Conservation (phyloP, 2,888 invertebrate genomes). For the Corbicula japonica region DNA sequence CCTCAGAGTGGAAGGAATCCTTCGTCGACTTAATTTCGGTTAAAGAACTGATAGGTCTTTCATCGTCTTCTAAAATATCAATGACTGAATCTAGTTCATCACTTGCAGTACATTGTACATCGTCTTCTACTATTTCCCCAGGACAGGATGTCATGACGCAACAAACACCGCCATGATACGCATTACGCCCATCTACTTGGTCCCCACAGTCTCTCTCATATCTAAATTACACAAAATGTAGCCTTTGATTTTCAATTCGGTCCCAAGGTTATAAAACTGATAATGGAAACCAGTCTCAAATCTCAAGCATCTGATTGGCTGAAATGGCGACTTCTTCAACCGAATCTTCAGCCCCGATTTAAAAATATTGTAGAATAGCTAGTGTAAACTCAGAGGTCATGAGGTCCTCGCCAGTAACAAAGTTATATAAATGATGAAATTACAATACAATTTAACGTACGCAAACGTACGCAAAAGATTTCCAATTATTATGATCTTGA, state of each 20-base stretch:
- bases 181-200: constrained; percentile 1
- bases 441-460: no score
- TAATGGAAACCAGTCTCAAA: no score
- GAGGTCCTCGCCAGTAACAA: no score
- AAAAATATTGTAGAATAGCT: no score
- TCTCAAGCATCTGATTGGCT: no score
- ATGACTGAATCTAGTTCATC: constrained; percentile 19
- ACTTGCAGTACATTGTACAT: constrained; percentile 4
- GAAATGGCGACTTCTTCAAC: no score
- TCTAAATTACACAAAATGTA: no score
- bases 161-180: not conserved
- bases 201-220: constrained; percentile 6
- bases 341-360: no score
- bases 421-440: no score
- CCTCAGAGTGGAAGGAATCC: not conserved
- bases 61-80: not conserved
- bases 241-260: no score
- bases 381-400: no score
- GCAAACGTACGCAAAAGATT: constrained; percentile 10
- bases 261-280: no score
- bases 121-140: not conserved
- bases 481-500: constrained; percentile 36
- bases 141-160: constrained; percentile 7
- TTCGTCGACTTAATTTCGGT: not conserved
- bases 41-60: constrained; percentile 3